These are phyloP conservation scores for Enoplolaimus lenunculus DNA, from an alignment of 2,888 invertebrate species.

Conservation along the genomic window DNA sequence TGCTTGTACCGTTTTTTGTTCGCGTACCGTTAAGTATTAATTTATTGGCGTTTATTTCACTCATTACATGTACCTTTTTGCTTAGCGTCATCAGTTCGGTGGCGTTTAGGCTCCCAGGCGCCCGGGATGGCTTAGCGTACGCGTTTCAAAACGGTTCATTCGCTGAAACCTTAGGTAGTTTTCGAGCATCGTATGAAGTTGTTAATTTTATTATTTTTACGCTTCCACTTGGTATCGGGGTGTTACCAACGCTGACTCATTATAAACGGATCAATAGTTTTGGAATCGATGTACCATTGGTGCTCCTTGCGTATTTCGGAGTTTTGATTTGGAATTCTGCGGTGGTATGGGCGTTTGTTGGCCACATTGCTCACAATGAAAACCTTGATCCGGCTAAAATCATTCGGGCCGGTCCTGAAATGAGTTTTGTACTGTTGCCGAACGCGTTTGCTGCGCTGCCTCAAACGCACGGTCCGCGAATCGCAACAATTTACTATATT, in stretches of 20 bases:
- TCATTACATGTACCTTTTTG: background rate
- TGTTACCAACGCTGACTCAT: background rate
- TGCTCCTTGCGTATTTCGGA: background rate
- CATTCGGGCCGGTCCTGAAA: background rate
- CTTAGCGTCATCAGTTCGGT: background rate
- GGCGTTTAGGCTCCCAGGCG: background rate
- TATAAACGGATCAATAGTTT: background rate
- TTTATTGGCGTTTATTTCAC: background rate
- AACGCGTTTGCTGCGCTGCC: background rate
- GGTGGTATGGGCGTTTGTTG: background rate
- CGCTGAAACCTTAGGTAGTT: background rate
- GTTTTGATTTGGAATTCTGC: background rate
- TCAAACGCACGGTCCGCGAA: background rate
- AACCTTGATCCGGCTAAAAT: background rate
- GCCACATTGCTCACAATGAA: background rate
- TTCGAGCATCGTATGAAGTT: too few species aligned
- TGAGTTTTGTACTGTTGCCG: background rate
- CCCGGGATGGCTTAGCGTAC: background rate
- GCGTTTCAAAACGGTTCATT: background rate
- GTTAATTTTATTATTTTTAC: background rate
- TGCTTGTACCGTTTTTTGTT: background rate
- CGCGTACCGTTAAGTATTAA: background rate
- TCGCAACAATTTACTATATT: background rate
- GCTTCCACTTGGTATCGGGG: background rate
- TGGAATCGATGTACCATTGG: background rate